A percentile compares a stretch with the other conserved stretches of the same genome.
These are phyloP conservation scores for Gallinago media DNA, from an alignment of 2,113 vertebrate species.

Conservation along the genomic window DNA sequence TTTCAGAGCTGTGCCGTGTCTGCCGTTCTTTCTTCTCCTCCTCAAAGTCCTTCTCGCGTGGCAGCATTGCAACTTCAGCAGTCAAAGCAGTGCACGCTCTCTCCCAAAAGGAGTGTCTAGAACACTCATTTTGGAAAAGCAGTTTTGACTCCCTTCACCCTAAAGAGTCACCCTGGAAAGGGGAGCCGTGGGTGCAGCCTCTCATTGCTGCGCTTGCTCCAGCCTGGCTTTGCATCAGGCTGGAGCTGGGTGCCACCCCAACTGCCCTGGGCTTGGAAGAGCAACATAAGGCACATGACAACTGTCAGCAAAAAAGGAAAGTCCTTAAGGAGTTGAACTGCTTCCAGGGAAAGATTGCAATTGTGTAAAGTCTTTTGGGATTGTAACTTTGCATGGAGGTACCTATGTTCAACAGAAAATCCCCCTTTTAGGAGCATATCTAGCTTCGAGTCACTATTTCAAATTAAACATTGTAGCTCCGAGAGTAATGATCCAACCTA, in stretches of 20 bases:
- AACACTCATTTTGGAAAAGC: not conserved
- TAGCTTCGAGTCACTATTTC: slow-evolving; percentile 23
- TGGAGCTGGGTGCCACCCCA: not conserved
- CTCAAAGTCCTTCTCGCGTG: not conserved
- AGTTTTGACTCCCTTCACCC: not conserved
- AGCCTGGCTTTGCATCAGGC: not conserved
- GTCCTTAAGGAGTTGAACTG: not conserved
- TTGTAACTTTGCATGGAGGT: not conserved
- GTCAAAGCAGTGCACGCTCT: not conserved
- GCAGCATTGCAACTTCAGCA: fast-evolving
- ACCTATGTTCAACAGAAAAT: not conserved
- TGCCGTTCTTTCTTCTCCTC: not conserved
- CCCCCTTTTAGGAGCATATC: not conserved
- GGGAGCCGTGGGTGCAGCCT: fast-evolving
- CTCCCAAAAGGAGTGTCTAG: not conserved
- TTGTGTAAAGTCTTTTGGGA: not conserved
- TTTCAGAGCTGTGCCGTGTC: not conserved
- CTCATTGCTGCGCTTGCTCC: not conserved
- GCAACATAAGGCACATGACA: fast-evolving
- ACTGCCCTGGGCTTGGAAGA: not conserved
- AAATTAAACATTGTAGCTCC: not conserved
- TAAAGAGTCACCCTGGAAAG: not conserved
- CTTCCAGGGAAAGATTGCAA: not conserved
- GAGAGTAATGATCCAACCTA: slow-evolving; percentile 29
- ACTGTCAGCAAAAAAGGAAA: not conserved